Evolutionary conservation across 2,113 vertebrate genomes (phyloP).

Genomic region (Gorsachius goisagi): DNA sequence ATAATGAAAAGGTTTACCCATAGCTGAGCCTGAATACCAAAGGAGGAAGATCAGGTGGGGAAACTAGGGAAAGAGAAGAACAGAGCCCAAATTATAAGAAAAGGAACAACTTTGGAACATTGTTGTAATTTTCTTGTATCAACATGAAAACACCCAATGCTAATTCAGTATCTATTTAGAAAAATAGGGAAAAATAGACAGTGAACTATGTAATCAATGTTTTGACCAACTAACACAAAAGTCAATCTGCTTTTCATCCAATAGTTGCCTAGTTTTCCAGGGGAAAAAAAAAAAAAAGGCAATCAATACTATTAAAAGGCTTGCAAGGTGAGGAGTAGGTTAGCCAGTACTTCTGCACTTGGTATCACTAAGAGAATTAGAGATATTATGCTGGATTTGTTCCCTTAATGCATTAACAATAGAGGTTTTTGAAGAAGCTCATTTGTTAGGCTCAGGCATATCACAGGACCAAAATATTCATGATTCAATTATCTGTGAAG

Average conservation of each 20-base stretch:
- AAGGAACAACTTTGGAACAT: neutral
- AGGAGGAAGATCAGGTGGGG: neutral
- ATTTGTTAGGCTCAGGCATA: neutral
- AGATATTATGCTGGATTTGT: neutral
- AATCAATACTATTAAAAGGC: neutral
- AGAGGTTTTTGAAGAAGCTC: neutral
- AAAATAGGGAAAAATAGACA: neutral
- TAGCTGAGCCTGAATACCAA: neutral
- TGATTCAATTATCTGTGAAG: neutral
- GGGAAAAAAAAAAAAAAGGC: neutral
- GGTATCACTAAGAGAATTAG: neutral
- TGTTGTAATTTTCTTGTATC: neutral
- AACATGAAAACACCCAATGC: neutral
- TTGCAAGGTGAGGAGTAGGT: neutral
- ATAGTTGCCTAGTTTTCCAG: neutral
- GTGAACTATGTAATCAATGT: neutral
- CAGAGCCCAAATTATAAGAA: neutral
- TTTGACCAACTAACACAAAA: neutral
- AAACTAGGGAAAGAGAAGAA: neutral
- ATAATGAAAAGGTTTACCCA: neutral
- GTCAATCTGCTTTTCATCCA: neutral
- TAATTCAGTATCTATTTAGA: conserved; percentile 17
- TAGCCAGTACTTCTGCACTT: neutral
- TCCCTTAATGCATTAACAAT: neutral
- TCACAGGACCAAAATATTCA: neutral